These are phyloP conservation scores for Busseola fusca DNA, from an alignment of 2,888 invertebrate species.

Conservation along the genomic window DNA sequence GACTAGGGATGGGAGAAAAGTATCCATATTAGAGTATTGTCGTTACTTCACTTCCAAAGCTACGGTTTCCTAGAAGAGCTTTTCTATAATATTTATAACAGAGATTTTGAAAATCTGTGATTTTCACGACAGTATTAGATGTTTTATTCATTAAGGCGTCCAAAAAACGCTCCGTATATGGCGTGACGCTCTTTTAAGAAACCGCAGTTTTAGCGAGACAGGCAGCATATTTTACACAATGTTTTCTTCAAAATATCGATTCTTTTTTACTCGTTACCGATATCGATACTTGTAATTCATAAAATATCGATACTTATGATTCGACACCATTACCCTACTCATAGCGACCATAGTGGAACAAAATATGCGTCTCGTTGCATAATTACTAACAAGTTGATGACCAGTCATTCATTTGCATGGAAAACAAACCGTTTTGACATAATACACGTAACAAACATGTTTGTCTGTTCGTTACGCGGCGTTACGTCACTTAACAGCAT, in stretches of 20 bases:
- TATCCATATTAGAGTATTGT: not conserved
- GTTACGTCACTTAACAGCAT: slow-evolving; percentile 21
- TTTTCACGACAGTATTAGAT: no score
- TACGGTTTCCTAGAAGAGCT: no score
- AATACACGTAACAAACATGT: slow-evolving; percentile 40
- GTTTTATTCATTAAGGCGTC: no score
- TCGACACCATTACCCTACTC: not conserved
- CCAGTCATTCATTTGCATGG: slow-evolving; percentile 37
- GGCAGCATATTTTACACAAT: no score
- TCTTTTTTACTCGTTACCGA: not conserved
- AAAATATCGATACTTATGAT: slow-evolving; percentile 2
- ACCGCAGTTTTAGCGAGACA: no score
- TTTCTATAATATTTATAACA: no score
- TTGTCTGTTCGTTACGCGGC: not conserved
- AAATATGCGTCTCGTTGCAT: slow-evolving; percentile 35
- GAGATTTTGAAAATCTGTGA: no score
- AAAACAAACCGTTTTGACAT: slow-evolving; percentile 37
- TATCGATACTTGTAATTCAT: not conserved
- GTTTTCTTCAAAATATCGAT: no score
- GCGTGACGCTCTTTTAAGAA: no score
- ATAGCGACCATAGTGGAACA: slow-evolving; percentile 11
- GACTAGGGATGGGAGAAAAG: not conserved
- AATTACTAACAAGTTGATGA: slow-evolving; percentile 22
- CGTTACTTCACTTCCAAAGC: no score
- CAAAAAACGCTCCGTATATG: no score